Base-by-base conservation (phyloP, 2,888 invertebrate genomes). In the Odontothrips loti region DNA sequence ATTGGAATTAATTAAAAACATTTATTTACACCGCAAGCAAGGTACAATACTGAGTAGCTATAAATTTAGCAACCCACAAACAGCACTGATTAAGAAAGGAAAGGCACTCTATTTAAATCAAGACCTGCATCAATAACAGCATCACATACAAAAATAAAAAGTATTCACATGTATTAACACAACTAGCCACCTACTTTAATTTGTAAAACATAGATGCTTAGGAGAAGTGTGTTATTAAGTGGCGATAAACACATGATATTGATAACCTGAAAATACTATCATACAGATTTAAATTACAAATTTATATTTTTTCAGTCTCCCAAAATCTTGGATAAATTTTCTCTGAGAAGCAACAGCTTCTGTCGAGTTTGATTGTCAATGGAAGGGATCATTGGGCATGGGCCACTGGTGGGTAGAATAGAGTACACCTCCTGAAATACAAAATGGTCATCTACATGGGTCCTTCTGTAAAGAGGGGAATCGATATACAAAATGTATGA, bases 381-480 rank as follows among this genome's bases (percentile, higher is more conserved):
- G 6, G 58, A 58, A 20, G 58, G 58, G 20, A 58, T 58, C 58
- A 27, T 27, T 75, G 68, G 68, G 23, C 68, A 75, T 12, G 68
- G 68, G 23, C 68, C 68, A 9, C 23, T 27, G 27, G 68, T 75
- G 12, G 68, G 68, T 27, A 27, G 27, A 11, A 75, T 75, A 12
- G 68, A 75, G 27, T 75, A 75, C 12, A 75, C 68, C 68, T 75
- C 68, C 68, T 75, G 27, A 75, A 75, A 58, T 23, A 23, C 10
- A 27, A 75, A 1, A 20, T 58, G 2, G 34, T 43, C 6, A 43
- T 58, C 58, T 15, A 15, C 23, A 75, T 23, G 0, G 0, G 4
- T 27, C 27, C 27, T 27, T 75, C 12, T 75, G n/a, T 23, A 23
- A 9, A n/a, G n/a, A n/a, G n/a, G n/a, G n/a, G n/a, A n/a, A n/a